A percentile compares a stretch with the other conserved stretches of the same genome.
Conservation (phyloP, 1,140 invertebrate species). For the Nephila pilipes region DNA sequence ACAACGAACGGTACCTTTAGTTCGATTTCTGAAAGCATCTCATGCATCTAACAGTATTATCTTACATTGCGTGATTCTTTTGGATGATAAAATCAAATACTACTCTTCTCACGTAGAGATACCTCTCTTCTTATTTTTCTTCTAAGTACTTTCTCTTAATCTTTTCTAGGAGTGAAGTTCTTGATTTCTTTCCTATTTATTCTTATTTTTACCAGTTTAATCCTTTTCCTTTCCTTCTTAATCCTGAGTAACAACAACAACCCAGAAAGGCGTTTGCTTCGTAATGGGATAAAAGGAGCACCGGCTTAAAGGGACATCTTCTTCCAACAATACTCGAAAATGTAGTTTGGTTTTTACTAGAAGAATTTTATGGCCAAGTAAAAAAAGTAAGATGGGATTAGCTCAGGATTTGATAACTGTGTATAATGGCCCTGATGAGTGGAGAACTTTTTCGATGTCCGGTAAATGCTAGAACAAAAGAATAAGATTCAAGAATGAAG, state of each 20-base stretch:
- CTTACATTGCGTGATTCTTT: not conserved
- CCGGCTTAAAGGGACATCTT: not conserved
- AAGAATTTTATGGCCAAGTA: not conserved
- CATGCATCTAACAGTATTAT: not conserved
- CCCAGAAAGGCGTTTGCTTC: not conserved
- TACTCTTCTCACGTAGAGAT: not conserved
- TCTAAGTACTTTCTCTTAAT: conserved; percentile 15
- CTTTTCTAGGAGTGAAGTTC: not conserved
- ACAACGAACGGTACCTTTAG: no score
- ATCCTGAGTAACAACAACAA: conserved; percentile 40
- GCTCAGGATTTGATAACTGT: not conserved
- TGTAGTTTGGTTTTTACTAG: not conserved
- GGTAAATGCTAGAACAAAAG: no score
- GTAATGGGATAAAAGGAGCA: conserved; percentile 20
- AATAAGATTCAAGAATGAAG: no score
- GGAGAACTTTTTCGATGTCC: not conserved
- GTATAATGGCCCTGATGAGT: not conserved
- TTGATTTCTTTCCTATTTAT: not conserved
- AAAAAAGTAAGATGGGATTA: not conserved
- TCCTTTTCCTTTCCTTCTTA: conserved; percentile 12
- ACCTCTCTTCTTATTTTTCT: not conserved
- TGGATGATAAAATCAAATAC: not conserved
- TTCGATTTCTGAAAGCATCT: no score
- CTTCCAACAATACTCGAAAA: not conserved
- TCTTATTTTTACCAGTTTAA: conserved; percentile 7